Evolutionary conservation across 1,140 invertebrate species (phyloP), one percentile per base, ranked within the genome.

Genomic region (Leptinotarsa undecemlineata): DNA sequence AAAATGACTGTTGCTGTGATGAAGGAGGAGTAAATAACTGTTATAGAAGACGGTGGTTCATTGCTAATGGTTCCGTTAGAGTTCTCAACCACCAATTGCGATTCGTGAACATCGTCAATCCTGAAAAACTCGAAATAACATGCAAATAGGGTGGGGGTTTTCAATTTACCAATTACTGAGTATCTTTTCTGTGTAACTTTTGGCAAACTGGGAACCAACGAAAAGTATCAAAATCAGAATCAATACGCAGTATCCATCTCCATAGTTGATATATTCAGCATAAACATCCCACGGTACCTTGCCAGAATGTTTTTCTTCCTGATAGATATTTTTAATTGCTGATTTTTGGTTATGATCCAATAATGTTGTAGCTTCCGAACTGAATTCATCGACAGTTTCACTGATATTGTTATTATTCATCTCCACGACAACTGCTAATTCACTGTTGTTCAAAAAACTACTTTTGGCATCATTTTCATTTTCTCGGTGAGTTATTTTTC

Each of bases 111-210:
- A 2, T 17, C 20, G 47, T 72, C 47, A 13, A 72, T 51, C 71
- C 71, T 72, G 13, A 63, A 72, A 72, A 20, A 48, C 11, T 48
- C 33, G 8, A 42, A 42, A 42, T 42, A 42, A 42, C 2, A 11
- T 42, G 33, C 33, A 42, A 42, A 42, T 42, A 42, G 33, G 11
- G 0, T 42, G 33, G 1, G 48, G 13, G 11, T 48, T 61, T 19
- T n/a, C 6, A 47, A 75, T 75, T 76, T 76, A 82, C 81, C 81
- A 82, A 33, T 76, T 74, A 20, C 77, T 80, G 21, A 82, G 71
- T 11, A 82, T 47, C 57, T 79, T 81, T 20, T 79, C 76, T 11
- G 74, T 71, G 63, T 79, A 80, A 60, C 78, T 80, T 23, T 78
- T 72, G 15, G 74, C 19, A 61, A 75, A 70, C 61, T 82, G 78